Evolutionary conservation across 2,797 vertebrate species (phyloP), one percentile per base, ranked within the genome.

Genomic region (Typhlichthys subterraneus): DNA sequence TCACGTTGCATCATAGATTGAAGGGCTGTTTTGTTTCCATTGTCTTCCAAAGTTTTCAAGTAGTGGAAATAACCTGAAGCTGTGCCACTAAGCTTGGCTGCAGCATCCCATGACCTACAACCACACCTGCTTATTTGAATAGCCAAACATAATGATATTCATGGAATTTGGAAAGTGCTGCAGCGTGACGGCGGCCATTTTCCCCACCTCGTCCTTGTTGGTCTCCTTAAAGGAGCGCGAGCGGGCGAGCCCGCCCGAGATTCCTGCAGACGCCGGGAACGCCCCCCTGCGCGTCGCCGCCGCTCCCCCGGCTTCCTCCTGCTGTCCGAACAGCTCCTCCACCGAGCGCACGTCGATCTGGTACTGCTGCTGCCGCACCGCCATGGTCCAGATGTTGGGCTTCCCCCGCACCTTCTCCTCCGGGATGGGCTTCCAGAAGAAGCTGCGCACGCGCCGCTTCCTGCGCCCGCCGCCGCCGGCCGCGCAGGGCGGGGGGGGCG

Each of bases 321-420:
- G 95, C 82, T 99, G 97, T n/a, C 97, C 96, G n/a, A 99, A 99
- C 58, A 99, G 94, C 84, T 99, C 97, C 87, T 99, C 97, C 0
- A 99, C 93, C 0, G 94, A 96, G 87, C 93, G 94, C 0, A 95
- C 92, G 1, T 99, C 97, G 0, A 99, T 99, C 77, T 97, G 95
- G 86, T 96, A 99, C 73, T 93, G 93, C 76, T 95, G 94, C 31
- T 95, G 94, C 7, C 94, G 90, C 49, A 95, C 95, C 1, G 94
- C 94, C 83, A 98, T 70, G 0, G 97, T 98, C 97, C 97, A 99
- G 85, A 99, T 98, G 82, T 99, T 99, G 63, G 92, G 95, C 84
- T 96, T 98, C 45, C 94, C 96, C 0, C 94, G 94, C 1, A 99
- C 97, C 76, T 99, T 97, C 76, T 99, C 97, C 86, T 99, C 97